These are phyloP conservation scores for Ochlodes sylvanus DNA, from an alignment of 2,888 invertebrate genomes.

Conservation along the genomic window DNA sequence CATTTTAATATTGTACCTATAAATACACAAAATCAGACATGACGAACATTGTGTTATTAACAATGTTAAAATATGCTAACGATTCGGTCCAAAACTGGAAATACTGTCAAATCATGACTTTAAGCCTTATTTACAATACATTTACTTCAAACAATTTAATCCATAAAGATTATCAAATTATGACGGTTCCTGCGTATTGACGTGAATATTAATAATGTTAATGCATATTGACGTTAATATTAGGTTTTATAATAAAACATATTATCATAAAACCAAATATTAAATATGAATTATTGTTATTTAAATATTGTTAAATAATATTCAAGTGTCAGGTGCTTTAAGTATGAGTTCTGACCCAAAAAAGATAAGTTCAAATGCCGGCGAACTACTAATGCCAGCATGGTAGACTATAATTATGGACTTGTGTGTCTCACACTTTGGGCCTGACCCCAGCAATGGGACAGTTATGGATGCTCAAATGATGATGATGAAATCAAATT, in stretches of 20 bases:
- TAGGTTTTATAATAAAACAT: not conserved
- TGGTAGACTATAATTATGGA: too few relatives aligned
- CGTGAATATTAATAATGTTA: not conserved
- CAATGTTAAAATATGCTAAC: slow-evolving; percentile 37
- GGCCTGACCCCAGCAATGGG: too few relatives aligned
- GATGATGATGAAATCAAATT: too few relatives aligned
- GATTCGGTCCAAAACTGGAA: slow-evolving; percentile 19
- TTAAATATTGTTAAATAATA: not conserved
- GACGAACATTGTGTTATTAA: slow-evolving; percentile 27
- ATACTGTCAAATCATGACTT: slow-evolving; percentile 23
- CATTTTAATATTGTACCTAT: slow-evolving; percentile 21
- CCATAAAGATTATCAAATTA: slow-evolving; percentile 1
- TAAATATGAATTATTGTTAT: too few relatives aligned
- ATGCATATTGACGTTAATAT: too few relatives aligned
- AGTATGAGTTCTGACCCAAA: too few relatives aligned
- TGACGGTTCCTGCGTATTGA: not conserved
- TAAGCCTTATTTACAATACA: slow-evolving; percentile 24
- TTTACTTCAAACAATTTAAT: slow-evolving; percentile 14
- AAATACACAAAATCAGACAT: slow-evolving; percentile 22
- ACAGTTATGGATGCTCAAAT: too few relatives aligned
- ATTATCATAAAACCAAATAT: too few relatives aligned
- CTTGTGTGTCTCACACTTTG: too few relatives aligned
- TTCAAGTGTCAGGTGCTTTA: too few relatives aligned
- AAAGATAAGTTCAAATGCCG: too few relatives aligned
- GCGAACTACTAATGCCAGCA: too few relatives aligned